Conservation (phyloP, 1,140 invertebrate genomes). For the Apis florea region DNA sequence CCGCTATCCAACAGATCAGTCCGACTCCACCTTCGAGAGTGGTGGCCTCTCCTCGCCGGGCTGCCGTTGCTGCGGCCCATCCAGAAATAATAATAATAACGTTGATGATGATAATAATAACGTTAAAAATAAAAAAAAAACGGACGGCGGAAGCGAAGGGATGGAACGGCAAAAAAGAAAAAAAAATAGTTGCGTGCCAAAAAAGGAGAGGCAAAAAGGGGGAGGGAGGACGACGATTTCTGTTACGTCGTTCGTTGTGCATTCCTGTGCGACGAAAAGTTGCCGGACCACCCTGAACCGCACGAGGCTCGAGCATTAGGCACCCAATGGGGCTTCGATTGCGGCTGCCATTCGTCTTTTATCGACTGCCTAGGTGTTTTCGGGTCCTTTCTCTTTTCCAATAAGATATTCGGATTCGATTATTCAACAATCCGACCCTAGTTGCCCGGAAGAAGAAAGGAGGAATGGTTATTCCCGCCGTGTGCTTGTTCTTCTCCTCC, state of each 20-base stretch:
- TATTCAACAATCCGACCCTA: neutral
- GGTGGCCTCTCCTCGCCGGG: constrained; percentile 55
- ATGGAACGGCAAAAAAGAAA: neutral
- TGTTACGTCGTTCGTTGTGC: constrained; percentile 76
- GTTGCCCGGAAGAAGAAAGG: too few relatives aligned
- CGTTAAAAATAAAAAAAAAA: constrained; percentile 73
- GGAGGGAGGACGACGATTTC: constrained; percentile 74
- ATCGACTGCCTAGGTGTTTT: constrained; percentile 47
- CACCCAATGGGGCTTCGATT: constrained; percentile 70
- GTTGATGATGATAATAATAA: constrained; percentile 75
- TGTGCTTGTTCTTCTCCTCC: neutral
- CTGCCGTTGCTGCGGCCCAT: constrained; percentile 65
- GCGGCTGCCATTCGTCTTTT: constrained; percentile 70
- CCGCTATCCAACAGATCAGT: constrained; percentile 56
- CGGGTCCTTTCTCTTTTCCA: neutral
- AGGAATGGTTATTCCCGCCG: neutral
- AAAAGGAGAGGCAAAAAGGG: constrained; percentile 51
- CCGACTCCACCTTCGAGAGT: constrained; percentile 69
- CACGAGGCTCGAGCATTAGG: constrained; percentile 49
- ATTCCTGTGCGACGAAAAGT: constrained; percentile 78
- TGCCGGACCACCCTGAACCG: constrained; percentile 75
- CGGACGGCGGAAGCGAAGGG: constrained; percentile 43
- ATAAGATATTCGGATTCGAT: too few relatives aligned
- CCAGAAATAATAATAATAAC: constrained; percentile 73
- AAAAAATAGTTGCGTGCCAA: neutral